A percentile compares a stretch with the other conserved stretches of the same genome.
Conservation (phyloP, 2,888 invertebrate species). For the Drosophila kanekoi region DNA sequence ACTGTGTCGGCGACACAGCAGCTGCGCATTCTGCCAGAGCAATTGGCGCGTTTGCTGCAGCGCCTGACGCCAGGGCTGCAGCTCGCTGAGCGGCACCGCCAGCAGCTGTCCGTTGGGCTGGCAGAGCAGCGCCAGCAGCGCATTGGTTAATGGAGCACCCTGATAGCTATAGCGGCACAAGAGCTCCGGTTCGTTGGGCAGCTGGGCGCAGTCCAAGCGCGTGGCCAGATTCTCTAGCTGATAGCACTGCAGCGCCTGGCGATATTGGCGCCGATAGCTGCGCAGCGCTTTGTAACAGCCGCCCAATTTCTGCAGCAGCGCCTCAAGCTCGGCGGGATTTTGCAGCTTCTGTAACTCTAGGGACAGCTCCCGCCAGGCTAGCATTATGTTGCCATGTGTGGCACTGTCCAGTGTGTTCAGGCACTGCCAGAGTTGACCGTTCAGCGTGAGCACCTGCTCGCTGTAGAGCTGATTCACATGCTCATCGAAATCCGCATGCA, state of each 20-base stretch:
- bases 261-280: conserved; percentile 67
- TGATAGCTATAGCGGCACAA: conserved; percentile 69
- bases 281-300: conserved; percentile 76
- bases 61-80: conserved; percentile 77
- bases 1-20: conserved; percentile 60
- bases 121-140: conserved; percentile 70
- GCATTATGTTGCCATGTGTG: conserved; percentile 53
- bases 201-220: conserved; percentile 60
- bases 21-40: conserved; percentile 86
- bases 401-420: conserved; percentile 57
- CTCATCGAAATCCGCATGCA: conserved; percentile 42
- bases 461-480: conserved; percentile 68
- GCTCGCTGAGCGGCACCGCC: conserved; percentile 78
- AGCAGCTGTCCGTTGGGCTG: conserved; percentile 76
- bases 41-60: conserved; percentile 85
- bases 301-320: conserved; percentile 57
- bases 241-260: conserved; percentile 57
- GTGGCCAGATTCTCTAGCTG: conserved; percentile 74
- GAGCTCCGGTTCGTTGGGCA: conserved; percentile 56
- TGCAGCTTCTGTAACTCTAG: conserved; percentile 11
- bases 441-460: conserved; percentile 72
- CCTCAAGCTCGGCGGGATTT: conserved; percentile 42
- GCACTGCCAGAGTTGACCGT: conserved; percentile 65
- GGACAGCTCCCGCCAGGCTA: conserved; percentile 54
- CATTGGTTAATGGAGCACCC: conserved; percentile 77